Evolutionary conservation across 1,140 invertebrate genomes (phyloP).

Genomic region (Paracyclopina nana): DNA sequence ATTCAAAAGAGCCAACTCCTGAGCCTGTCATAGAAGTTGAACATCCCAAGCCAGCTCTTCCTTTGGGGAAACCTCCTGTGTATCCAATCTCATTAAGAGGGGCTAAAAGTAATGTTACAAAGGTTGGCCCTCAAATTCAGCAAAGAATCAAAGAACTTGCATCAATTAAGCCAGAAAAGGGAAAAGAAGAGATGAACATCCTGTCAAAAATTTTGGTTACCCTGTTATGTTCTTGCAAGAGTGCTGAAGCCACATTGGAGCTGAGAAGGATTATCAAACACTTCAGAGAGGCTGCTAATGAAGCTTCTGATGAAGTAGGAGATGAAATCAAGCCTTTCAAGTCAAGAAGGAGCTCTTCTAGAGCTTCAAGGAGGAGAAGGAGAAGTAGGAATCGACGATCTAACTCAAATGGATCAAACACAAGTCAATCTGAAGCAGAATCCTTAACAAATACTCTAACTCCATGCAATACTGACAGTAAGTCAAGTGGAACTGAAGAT

Average conservation of each 20-base stretch:
- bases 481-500: constrained; percentile 11
- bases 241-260: constrained; percentile 1
- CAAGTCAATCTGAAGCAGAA: too few species aligned
- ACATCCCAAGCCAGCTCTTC: too few species aligned
- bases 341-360: constrained; percentile 1
- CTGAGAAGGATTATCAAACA: constrained; percentile 8
- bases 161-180: constrained; percentile 2
- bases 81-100: too few species aligned
- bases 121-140: too few species aligned
- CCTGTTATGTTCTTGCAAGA: constrained; percentile 11
- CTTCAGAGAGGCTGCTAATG: constrained; percentile 1
- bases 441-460: constrained; percentile 14
- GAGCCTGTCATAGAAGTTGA: too few species aligned
- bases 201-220: constrained; percentile 6
- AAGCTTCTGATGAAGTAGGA: constrained; percentile 2
- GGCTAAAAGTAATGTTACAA: too few species aligned
- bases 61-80: too few species aligned
- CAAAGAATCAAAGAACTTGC: too few species aligned
- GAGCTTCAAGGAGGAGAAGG: too few species aligned
- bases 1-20: neutral
- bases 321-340: neutral
- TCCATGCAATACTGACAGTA: neutral
- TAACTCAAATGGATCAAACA: too few species aligned
- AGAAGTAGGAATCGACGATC: too few species aligned
- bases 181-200: constrained; percentile 9